phyloP scores from a whole-genome alignment of 1,140 invertebrate genomes.

The Proctacanthus coquilletti region DNA sequence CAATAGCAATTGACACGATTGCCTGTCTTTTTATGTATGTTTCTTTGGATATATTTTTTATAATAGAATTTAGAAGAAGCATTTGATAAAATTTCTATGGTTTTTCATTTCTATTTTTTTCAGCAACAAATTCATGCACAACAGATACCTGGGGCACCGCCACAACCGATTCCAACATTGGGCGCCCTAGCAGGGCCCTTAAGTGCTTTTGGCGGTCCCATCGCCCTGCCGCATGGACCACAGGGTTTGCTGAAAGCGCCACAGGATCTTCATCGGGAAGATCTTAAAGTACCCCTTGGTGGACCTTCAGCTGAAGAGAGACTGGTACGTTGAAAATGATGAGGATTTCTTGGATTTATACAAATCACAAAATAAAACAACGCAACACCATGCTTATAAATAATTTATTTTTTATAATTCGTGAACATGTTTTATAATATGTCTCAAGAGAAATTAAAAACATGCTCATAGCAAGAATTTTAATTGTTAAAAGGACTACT shows the following conservation, averaged over 20 bases:
- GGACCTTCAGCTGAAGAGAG: constrained; percentile 29
- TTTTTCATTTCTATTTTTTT: constrained; percentile 10
- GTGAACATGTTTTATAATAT: too few relatives aligned
- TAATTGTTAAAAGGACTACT: too few relatives aligned
- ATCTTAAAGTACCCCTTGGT: constrained; percentile 27
- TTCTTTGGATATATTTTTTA: too few relatives aligned
- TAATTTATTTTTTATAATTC: too few relatives aligned
- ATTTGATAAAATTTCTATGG: neutral
- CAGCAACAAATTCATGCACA: constrained; percentile 38
- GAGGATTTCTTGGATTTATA: too few relatives aligned
- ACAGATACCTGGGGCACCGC: constrained; percentile 29
- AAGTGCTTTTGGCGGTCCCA: constrained; percentile 27
- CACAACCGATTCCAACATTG: constrained; percentile 27
- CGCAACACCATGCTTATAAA: too few relatives aligned
- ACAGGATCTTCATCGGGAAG: constrained; percentile 28
- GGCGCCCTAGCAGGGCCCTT: constrained; percentile 21
- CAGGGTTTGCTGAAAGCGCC: constrained; percentile 28
- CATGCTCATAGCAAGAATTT: too few relatives aligned
- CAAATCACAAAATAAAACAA: too few relatives aligned
- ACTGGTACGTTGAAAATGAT: constrained; percentile 19
- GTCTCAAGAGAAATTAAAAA: too few relatives aligned
- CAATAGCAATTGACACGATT: too few relatives aligned
- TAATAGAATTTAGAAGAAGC: too few relatives aligned
- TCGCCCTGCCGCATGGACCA: constrained; percentile 27
- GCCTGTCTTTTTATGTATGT: too few relatives aligned